Evolutionary conservation across 1,140 invertebrate genomes (phyloP), one percentile per base, ranked within the genome.

Genomic region (Drosophila tani): DNA sequence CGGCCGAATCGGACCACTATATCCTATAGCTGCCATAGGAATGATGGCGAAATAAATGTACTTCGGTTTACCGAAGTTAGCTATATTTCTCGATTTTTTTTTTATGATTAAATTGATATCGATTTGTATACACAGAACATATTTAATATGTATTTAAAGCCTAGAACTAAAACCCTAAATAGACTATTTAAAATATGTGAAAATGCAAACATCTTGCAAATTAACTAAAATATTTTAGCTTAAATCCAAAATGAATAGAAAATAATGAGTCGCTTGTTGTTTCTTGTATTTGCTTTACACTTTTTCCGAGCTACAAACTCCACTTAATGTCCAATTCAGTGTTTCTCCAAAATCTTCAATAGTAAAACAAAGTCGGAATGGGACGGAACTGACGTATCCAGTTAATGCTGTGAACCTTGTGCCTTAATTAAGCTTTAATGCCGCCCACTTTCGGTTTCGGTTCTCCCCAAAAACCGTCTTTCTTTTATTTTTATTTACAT

Each of bases 401-500:
- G 56, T 60, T 76, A 77, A 77, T 68, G 43, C 64, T 78, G 75
- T 78, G 64, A 78, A 79, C 75, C 75, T 79, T 78, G 66, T 79
- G 65, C 57, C 53, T 79, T 79, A 70, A 79, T 79, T 79, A 78
- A 71, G 53, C 56, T 79, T 79, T 70, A 79, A 79, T 79, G 75
- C 56, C 75, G 51, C 15, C 57, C 65, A 77, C 73, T 77, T 77
- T 77, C 63, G 50, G 74, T 77, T 77, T 77, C 70, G 57, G 19
- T 24, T 35, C 17, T 12, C 47, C 41, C 47, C 32, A 6, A 53
- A 53, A 35, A 55, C 63, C 40, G 64, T 67, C 66, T 35, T 11
- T 66, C 43, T 47, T 68, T n/a, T 40, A 47, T 49, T 32, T 67
- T 32, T 67, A 67, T 67, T 67, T 14, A 51, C 53, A 35, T 55